phyloP scores from a whole-genome alignment of 2,888 invertebrate species.

The Drosophila cognata region DNA sequence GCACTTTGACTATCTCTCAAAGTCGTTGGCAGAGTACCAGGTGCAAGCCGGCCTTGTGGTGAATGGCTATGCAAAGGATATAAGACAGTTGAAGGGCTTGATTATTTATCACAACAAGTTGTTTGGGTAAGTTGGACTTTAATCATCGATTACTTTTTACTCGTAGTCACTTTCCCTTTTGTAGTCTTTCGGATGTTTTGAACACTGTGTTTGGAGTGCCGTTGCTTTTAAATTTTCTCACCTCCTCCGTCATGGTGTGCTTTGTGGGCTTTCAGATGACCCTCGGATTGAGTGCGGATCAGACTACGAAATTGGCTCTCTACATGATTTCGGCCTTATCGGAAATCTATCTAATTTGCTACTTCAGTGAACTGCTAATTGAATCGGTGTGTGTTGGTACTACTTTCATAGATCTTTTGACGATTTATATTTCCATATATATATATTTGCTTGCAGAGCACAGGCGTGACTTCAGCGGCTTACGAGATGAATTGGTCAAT shows the following conservation, averaged over 20 bases:
- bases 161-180: background rate
- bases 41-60: background rate
- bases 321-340: conserved; percentile 53
- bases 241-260: conserved; percentile 67
- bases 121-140: conserved; percentile 18
- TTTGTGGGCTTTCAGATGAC: conserved; percentile 65
- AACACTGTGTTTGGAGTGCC: conserved; percentile 67
- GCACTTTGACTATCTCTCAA: conserved; percentile 72
- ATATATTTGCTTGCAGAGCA: conserved; percentile 49
- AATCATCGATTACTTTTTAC: background rate
- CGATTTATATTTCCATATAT: background rate
- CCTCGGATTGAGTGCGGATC: conserved; percentile 48
- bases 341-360: conserved; percentile 50
- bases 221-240: conserved; percentile 69
- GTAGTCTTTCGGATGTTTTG: conserved; percentile 47
- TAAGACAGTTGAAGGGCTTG: conserved; percentile 14
- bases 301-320: conserved; percentile 59
- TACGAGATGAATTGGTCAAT: conserved; percentile 63
- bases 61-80: conserved; percentile 15
- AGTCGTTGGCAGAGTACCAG: conserved; percentile 18
- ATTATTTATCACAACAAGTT: conserved; percentile 48
- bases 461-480: conserved; percentile 51
- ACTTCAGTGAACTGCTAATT: conserved; percentile 40
- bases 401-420: background rate
- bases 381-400: conserved; percentile 17